Conservation (phyloP, 2,888 invertebrate genomes). For the Lingula anatina region DNA sequence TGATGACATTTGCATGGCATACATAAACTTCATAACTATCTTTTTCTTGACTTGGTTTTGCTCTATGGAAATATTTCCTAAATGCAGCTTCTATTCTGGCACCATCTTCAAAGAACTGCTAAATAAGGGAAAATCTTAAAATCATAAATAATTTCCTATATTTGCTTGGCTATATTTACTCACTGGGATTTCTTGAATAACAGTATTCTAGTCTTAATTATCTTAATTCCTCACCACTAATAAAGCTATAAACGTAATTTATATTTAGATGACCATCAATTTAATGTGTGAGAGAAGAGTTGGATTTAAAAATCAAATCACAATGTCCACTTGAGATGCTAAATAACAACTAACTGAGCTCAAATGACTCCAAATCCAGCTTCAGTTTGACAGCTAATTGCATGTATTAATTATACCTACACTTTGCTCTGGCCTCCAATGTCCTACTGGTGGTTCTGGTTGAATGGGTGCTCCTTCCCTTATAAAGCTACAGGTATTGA, state of each 20-base stretch:
- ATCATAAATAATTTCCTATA: too few species aligned
- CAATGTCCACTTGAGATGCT: too few species aligned
- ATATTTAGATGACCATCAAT: not conserved
- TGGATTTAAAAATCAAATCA: too few species aligned
- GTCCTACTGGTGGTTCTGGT: slow-evolving; percentile 84
- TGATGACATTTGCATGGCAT: slow-evolving; percentile 96
- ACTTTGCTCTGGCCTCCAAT: slow-evolving; percentile 78
- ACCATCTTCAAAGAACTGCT: slow-evolving; percentile 91
- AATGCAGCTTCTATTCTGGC: slow-evolving; percentile 94
- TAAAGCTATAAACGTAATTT: too few species aligned
- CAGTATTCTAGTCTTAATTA: too few species aligned
- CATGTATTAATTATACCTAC: slow-evolving; percentile 59
- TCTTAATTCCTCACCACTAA: too few species aligned
- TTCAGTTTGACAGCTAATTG: too few species aligned
- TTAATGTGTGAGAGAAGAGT: not conserved
- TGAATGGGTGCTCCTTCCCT: slow-evolving; percentile 92
- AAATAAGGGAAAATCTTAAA: slow-evolving; percentile 39
- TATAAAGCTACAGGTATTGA: slow-evolving; percentile 66
- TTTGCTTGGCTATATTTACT: too few species aligned
- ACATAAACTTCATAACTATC: slow-evolving; percentile 87
- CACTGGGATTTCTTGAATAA: too few species aligned
- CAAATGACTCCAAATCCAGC: too few species aligned
- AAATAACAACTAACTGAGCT: too few species aligned
- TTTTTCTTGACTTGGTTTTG: slow-evolving; percentile 69
- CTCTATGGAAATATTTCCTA: slow-evolving; percentile 86